Percentiles rank a stretch among this genome's conserved stretches.
These are phyloP conservation scores for Macroglossus sobrinus DNA, from an alignment of 2,113 vertebrate genomes.

Conservation along the genomic window DNA sequence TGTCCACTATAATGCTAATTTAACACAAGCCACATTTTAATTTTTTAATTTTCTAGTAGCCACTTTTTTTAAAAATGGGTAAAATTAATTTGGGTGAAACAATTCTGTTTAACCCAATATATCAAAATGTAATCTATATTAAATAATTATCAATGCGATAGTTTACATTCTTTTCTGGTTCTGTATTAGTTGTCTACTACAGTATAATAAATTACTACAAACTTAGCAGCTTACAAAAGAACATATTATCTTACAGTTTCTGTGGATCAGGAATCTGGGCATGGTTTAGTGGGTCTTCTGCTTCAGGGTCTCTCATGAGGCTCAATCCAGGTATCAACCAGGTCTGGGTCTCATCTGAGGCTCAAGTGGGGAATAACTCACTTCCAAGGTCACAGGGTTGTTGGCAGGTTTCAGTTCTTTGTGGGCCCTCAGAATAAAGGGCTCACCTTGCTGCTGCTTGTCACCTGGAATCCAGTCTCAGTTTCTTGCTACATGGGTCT, in stretches of 20 bases:
- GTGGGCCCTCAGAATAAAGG: background rate
- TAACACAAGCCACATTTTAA: background rate
- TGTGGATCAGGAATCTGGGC: background rate
- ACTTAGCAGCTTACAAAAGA: background rate
- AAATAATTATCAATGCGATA: background rate
- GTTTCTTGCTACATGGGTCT: background rate
- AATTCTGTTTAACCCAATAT: background rate
- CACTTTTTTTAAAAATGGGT: background rate
- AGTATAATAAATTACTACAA: background rate
- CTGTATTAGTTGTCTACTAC: background rate
- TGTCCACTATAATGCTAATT: background rate
- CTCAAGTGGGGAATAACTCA: background rate
- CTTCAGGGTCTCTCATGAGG: background rate
- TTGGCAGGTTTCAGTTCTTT: background rate
- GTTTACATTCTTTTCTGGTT: background rate
- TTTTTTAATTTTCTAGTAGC: background rate
- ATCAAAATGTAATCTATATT: background rate
- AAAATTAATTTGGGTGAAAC: background rate
- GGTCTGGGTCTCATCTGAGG: background rate
- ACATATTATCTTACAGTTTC: background rate
- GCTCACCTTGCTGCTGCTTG: background rate
- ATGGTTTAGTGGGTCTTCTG: background rate
- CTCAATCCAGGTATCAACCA: background rate
- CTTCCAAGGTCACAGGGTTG: background rate
- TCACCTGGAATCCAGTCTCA: background rate